Evolutionary conservation across 2,888 invertebrate genomes (phyloP), one percentile per base, ranked within the genome.

Genomic region (Microctonus hyperodae): DNA sequence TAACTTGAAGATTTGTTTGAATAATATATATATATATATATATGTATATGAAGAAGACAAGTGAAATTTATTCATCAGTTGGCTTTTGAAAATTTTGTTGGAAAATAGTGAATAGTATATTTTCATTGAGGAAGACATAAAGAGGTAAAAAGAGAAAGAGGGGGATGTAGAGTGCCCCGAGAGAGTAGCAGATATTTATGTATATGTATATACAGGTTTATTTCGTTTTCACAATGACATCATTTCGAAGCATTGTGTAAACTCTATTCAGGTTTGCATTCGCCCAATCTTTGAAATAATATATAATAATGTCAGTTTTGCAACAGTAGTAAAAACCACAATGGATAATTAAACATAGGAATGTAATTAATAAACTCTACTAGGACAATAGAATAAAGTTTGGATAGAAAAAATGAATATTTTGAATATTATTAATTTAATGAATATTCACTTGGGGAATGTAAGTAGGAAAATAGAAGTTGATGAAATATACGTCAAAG

Each of bases 141-240:
- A n/a, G n/a, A 20, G 2, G 28, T 22, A 23, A 23, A 6, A 22
- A 51, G 23, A 51, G 40, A 35, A 40, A 13, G 13, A n/a, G 10
- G 53, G 25, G 53, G 22, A n/a, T n/a, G 7, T 23, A 23, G 13
- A 13, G 16, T 5, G 11, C 28, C 51, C 16, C n/a, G 25, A 7
- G 23, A n/a, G 25, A 73, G 73, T 72, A 74, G 72, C 71, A 71
- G 69, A 74, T 69, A 75, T n/a, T n/a, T n/a, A n/a, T n/a, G n/a
- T n/a, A n/a, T n/a, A n/a, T n/a, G n/a, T n/a, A n/a, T n/a, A n/a
- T n/a, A 74, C 78, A 76, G 77, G 78, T 78, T 78, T 75, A 79
- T 78, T 80, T 79, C 79, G 78, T 79, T 75, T 79, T 76, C 78
- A 81, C 80, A 81, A 81, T 80, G 75, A 78, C 79, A 76, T 80